Conservation (phyloP, 2,113 vertebrate species). For the Malurus elegans region DNA sequence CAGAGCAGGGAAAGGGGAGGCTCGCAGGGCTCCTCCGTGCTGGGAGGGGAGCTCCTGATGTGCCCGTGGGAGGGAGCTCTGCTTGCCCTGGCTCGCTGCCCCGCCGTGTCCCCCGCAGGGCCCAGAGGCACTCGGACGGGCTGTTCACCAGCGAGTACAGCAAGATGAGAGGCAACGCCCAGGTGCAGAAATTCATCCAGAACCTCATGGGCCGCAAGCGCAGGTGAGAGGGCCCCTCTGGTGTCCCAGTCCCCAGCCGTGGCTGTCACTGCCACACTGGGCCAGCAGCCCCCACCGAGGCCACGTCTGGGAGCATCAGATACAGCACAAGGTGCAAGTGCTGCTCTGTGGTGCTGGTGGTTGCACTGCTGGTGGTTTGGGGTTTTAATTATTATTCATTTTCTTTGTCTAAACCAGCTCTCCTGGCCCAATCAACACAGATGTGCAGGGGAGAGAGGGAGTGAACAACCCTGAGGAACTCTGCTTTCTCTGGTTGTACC, state of each 20-base stretch:
- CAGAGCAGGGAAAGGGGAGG: not conserved
- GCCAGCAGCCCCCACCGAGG: not conserved
- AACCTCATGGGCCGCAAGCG: slow-evolving; percentile 60
- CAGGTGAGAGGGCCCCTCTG: slow-evolving; percentile 35
- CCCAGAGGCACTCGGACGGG: slow-evolving; percentile 72
- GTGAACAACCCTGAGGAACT: not conserved
- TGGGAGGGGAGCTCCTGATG: not conserved
- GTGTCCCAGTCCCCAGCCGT: not conserved
- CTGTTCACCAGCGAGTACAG: slow-evolving; percentile 74
- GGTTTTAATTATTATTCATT: not conserved
- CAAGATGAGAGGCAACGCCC: slow-evolving; percentile 67
- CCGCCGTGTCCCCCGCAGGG: not conserved
- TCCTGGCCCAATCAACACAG: not conserved
- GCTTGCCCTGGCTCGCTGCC: accelerated
- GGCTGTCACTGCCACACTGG: not conserved
- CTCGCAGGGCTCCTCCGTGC: too few relatives aligned
- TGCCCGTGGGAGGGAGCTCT: not conserved
- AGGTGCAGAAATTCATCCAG: slow-evolving; percentile 70
- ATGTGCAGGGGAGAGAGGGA: not conserved
- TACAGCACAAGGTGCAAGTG: not conserved
- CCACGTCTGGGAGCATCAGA: not conserved
- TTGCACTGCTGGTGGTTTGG: not conserved
- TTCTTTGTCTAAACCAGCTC: not conserved
- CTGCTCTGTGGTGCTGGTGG: not conserved
- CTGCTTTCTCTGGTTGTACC: slow-evolving; percentile 59